Conservation (phyloP, 2,888 invertebrate species). For the Mactromeris polynyma region DNA sequence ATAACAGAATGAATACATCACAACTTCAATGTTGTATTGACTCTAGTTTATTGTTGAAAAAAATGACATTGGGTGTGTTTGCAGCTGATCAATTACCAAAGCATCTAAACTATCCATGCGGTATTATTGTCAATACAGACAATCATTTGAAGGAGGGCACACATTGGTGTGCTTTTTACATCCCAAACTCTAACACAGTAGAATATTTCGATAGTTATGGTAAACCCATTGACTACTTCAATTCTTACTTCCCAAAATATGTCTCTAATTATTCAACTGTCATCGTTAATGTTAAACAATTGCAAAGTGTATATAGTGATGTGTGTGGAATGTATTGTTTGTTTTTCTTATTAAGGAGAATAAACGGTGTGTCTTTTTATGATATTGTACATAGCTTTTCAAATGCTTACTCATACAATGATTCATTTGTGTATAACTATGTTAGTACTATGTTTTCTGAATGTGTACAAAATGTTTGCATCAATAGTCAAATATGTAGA, state of each 20-base stretch:
- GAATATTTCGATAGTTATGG: conserved; percentile 57
- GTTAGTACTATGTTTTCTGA: conserved; percentile 36
- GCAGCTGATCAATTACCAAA: conserved; percentile 57
- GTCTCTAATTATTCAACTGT: conserved; percentile 28
- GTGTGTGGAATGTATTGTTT: conserved; percentile 64
- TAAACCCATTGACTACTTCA: conserved; percentile 35
- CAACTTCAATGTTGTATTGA: conserved; percentile 58
- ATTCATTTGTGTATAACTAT: conserved; percentile 51
- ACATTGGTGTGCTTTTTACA: conserved; percentile 47
- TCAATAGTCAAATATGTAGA: conserved; percentile 47
- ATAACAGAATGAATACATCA: conserved; percentile 63
- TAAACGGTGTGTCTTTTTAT: conserved; percentile 51
- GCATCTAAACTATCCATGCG: conserved; percentile 7
- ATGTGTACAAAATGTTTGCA: conserved; percentile 31
- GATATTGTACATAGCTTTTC: conserved; percentile 56
- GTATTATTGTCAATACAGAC: conserved; percentile 61
- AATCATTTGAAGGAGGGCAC: conserved; percentile 4
- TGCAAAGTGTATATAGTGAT: conserved; percentile 55
- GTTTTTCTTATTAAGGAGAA: conserved; percentile 45
- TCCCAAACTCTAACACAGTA: conserved; percentile 21
- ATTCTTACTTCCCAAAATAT: conserved; percentile 33
- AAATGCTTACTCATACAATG: conserved; percentile 42
- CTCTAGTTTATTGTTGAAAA: conserved; percentile 42
- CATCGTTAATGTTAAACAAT: conserved; percentile 37
- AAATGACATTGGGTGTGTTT: conserved; percentile 50